Evolutionary conservation across 2,888 invertebrate genomes (phyloP).

Genomic region (Neria commutata): DNA sequence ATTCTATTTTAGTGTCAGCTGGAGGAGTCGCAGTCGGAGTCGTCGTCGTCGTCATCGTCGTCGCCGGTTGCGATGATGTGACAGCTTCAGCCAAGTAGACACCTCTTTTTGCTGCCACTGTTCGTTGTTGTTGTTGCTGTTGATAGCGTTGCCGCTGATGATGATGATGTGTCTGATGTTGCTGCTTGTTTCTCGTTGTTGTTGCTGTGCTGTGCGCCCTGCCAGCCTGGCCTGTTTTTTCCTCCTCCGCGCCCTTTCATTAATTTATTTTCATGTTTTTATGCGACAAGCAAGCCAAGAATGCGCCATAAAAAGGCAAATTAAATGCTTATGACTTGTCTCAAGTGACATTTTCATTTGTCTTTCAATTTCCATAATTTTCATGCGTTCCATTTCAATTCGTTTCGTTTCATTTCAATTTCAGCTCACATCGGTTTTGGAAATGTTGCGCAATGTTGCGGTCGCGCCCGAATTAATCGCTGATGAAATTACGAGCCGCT

Average conservation of each 20-base stretch:
- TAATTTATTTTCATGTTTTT: too few relatives aligned
- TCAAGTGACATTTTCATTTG: constrained; percentile 25
- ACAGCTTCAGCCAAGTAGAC: constrained; percentile 24
- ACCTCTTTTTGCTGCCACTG: constrained; percentile 15
- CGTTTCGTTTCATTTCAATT: neutral
- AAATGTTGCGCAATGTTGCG: constrained; percentile 3
- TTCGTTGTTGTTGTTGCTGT: constrained; percentile 15
- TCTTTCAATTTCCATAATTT: constrained; percentile 20
- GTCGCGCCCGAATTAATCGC: constrained; percentile 1
- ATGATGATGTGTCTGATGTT: neutral
- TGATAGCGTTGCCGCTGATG: neutral
- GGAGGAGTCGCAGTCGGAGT: neutral
- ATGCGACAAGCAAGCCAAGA: neutral
- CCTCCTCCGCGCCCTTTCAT: too few relatives aligned
- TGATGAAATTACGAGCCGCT: constrained; percentile 1
- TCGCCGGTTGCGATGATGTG: constrained; percentile 12
- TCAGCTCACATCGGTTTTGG: neutral
- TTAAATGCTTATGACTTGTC: constrained; percentile 28
- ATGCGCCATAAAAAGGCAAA: constrained; percentile 21
- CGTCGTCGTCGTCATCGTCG: neutral
- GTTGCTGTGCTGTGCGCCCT: constrained; percentile 32
- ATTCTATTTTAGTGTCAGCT: constrained; percentile 10
- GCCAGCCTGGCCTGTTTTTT: constrained; percentile 35
- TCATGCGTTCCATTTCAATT: constrained; percentile 2
- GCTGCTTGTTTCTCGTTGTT: constrained; percentile 25